These are phyloP conservation scores for Lasioglossum leucozonium DNA, from an alignment of 2,888 invertebrate species.

Conservation along the genomic window DNA sequence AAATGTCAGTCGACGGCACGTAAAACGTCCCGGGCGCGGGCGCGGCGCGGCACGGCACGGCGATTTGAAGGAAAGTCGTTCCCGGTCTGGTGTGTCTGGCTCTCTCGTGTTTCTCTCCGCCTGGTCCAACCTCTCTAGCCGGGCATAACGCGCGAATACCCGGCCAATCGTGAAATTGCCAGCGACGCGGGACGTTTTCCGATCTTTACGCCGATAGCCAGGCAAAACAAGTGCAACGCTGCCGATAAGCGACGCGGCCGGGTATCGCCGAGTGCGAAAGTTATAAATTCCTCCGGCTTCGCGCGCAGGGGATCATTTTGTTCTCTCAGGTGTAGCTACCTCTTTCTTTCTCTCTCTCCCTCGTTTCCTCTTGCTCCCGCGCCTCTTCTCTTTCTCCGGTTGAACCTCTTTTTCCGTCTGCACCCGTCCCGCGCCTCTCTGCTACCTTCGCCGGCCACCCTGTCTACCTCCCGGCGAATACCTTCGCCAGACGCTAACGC, in stretches of 20 bases:
- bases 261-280: constrained; percentile 53
- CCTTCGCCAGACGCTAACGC: constrained; percentile 52
- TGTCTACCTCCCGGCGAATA: constrained; percentile 34
- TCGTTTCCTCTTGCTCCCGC: not conserved
- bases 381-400: not conserved
- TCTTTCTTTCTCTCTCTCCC: not conserved
- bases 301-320: constrained; percentile 43
- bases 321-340: not conserved
- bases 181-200: constrained; percentile 43
- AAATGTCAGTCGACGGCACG: constrained; percentile 71
- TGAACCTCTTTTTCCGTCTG: constrained; percentile 27
- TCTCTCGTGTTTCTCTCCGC: not conserved
- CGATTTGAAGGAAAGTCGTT: constrained; percentile 70
- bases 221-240: constrained; percentile 58
- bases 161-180: constrained; percentile 57
- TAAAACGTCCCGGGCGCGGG: constrained; percentile 63
- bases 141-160: constrained; percentile 13
- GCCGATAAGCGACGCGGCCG: constrained; percentile 45
- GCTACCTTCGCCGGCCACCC: not conserved
- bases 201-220: constrained; percentile 51
- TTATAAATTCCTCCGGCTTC: constrained; percentile 57
- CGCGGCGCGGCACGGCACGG: constrained; percentile 27
- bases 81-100: constrained; percentile 13
- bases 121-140: not conserved
- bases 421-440: not conserved